Percentiles rank a stretch among this genome's conserved stretches.
These are phyloP conservation scores for Cebidichthys violaceus DNA, from an alignment of 2,113 vertebrate species.

Conservation along the genomic window DNA sequence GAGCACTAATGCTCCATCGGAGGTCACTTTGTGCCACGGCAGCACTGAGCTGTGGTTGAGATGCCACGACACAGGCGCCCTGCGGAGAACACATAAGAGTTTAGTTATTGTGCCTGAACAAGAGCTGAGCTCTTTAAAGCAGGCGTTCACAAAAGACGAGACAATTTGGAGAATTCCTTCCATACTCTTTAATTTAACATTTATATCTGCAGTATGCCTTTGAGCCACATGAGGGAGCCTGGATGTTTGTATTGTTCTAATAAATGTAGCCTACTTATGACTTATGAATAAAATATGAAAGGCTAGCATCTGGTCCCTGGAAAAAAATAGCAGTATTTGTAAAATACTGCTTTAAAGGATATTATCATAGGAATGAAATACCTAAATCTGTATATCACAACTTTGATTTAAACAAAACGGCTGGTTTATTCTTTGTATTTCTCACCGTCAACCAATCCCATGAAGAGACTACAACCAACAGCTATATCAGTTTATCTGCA, in stretches of 20 bases:
- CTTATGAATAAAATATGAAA: no score
- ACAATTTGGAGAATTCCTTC: background rate
- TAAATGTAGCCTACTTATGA: background rate
- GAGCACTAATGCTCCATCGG: constrained; percentile 77
- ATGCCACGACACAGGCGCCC: constrained; percentile 79
- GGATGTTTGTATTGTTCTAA: background rate
- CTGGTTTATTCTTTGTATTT: background rate
- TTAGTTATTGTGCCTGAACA: background rate
- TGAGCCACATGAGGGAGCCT: constrained; percentile 3
- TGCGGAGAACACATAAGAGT: constrained; percentile 58
- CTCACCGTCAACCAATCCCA: background rate
- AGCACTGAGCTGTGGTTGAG: constrained; percentile 72
- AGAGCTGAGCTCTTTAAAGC: background rate
- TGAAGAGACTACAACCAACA: background rate
- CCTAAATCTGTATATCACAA: background rate
- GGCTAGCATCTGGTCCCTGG: background rate
- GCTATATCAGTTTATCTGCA: background rate
- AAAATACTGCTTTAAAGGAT: no score
- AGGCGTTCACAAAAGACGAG: background rate
- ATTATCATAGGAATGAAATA: no score
- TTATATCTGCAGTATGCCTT: background rate
- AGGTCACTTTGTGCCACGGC: constrained; percentile 66
- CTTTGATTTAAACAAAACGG: background rate
- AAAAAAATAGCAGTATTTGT: no score
- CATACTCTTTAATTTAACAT: background rate